phyloP scores from a whole-genome alignment of 2,113 vertebrate genomes.

The Saccopteryx leptura region DNA sequence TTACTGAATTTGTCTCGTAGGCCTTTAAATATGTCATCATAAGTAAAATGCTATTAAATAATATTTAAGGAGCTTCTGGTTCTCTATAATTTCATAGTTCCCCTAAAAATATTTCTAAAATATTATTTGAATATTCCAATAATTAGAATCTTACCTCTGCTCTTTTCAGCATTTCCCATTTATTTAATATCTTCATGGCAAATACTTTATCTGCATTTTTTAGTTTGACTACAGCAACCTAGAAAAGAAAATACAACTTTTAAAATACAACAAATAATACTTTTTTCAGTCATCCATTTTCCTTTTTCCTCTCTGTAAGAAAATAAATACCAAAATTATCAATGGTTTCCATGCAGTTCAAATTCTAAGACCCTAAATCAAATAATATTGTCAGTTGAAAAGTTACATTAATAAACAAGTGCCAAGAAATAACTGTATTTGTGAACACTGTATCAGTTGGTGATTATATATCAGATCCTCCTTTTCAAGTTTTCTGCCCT shows the following conservation, averaged over 20 bases:
- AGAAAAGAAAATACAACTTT: constrained; percentile 78
- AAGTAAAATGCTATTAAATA: constrained; percentile 37
- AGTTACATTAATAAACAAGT: constrained; percentile 67
- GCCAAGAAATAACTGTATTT: constrained; percentile 19
- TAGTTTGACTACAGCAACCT: constrained; percentile 99
- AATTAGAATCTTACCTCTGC: constrained; percentile 93
- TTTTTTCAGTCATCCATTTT: constrained; percentile 74
- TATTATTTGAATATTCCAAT: not conserved
- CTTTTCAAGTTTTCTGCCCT: constrained; percentile 52
- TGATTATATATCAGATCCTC: not conserved
- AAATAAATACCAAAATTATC: constrained; percentile 75
- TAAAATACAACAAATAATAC: constrained; percentile 57
- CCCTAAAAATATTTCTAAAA: constrained; percentile 56
- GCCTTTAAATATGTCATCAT: not conserved
- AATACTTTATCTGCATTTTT: constrained; percentile 98
- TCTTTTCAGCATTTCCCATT: constrained; percentile 99
- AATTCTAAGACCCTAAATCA: constrained; percentile 75
- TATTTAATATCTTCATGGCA: constrained; percentile 99
- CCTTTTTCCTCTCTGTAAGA: constrained; percentile 80
- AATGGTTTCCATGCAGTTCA: constrained; percentile 72
- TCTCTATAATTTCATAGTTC: not conserved
- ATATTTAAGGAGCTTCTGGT: not conserved
- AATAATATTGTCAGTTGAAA: constrained; percentile 61
- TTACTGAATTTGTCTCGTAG: not conserved
- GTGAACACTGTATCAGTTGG: not conserved